Conservation (phyloP, 2,797 vertebrate genomes). For the Eulemur mongoz region DNA sequence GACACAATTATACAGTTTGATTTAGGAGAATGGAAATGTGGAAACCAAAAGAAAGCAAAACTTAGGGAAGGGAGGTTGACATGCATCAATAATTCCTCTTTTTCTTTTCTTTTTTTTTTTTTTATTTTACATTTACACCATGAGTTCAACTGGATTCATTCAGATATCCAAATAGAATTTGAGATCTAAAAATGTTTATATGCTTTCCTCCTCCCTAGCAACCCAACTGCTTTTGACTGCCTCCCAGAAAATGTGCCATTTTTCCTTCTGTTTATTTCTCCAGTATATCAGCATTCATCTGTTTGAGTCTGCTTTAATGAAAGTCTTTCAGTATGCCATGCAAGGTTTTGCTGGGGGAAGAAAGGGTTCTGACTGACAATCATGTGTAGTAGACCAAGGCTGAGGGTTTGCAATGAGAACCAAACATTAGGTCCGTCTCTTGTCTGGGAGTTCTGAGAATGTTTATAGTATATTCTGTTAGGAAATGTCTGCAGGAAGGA, state of each 20-base stretch:
- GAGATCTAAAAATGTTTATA: slow-evolving; percentile 19
- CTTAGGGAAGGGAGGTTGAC: not conserved
- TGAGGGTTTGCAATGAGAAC: not conserved
- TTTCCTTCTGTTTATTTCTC: slow-evolving; percentile 9
- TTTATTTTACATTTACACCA: slow-evolving; percentile 19
- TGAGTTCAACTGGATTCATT: not conserved
- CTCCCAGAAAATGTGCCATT: not conserved
- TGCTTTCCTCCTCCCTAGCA: slow-evolving; percentile 36
- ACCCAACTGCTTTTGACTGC: slow-evolving; percentile 37
- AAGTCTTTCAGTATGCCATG: not conserved
- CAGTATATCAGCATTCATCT: not conserved
- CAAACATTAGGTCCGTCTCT: not conserved
- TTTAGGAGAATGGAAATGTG: not conserved
- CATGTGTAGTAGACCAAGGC: not conserved
- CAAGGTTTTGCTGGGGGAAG: not conserved
- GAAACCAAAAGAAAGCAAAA: slow-evolving; percentile 19
- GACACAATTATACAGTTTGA: slow-evolving; percentile 14
- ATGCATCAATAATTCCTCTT: not conserved
- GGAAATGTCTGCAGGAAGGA: slow-evolving; percentile 60
- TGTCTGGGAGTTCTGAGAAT: not conserved
- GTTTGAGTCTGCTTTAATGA: not conserved
- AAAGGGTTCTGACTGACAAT: not conserved
- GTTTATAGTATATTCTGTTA: not conserved
- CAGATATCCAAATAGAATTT: slow-evolving; percentile 3
- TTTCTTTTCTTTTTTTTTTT: not conserved